phyloP scores from a whole-genome alignment of 1,140 invertebrate species.

The Homalodisca vitripennis region DNA sequence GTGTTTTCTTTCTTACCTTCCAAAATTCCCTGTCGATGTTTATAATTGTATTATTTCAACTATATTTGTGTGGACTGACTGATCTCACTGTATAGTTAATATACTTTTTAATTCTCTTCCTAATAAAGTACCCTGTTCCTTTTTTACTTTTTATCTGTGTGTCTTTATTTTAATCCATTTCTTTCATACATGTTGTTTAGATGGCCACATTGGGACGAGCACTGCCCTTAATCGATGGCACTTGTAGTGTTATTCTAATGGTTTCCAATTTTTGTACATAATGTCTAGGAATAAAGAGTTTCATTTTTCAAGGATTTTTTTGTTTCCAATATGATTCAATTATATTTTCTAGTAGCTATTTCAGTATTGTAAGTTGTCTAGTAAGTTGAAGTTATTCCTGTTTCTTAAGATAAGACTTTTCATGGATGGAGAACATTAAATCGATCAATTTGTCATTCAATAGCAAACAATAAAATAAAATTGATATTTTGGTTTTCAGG shows the following conservation, averaged over 20 bases:
- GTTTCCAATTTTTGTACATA: slow-evolving; percentile 19
- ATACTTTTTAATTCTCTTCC: slow-evolving; percentile 16
- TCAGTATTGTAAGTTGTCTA: too few relatives aligned
- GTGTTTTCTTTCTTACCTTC: slow-evolving; percentile 34
- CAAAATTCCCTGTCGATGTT: slow-evolving; percentile 14
- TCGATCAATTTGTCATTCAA: too few relatives aligned
- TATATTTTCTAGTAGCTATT: not conserved
- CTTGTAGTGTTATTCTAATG: slow-evolving; percentile 10
- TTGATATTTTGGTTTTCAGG: too few relatives aligned
- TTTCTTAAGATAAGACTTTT: too few relatives aligned
- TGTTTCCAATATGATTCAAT: not conserved
- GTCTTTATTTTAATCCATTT: slow-evolving; percentile 24
- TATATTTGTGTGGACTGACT: slow-evolving; percentile 20
- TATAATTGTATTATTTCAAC: slow-evolving; percentile 16
- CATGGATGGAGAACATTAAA: too few relatives aligned
- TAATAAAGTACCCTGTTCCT: slow-evolving; percentile 30
- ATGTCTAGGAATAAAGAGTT: slow-evolving; percentile 23
- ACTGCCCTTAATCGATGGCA: not conserved
- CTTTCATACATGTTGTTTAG: slow-evolving; percentile 17
- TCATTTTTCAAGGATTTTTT: slow-evolving; percentile 21
- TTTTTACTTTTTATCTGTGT: slow-evolving; percentile 32
- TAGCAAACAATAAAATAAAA: too few relatives aligned
- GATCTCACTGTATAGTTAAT: slow-evolving; percentile 28
- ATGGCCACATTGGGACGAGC: slow-evolving; percentile 19
- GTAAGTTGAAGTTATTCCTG: too few relatives aligned